Evolutionary conservation across 2,797 vertebrate species (phyloP).

Genomic region (Crotalus adamanteus): DNA sequence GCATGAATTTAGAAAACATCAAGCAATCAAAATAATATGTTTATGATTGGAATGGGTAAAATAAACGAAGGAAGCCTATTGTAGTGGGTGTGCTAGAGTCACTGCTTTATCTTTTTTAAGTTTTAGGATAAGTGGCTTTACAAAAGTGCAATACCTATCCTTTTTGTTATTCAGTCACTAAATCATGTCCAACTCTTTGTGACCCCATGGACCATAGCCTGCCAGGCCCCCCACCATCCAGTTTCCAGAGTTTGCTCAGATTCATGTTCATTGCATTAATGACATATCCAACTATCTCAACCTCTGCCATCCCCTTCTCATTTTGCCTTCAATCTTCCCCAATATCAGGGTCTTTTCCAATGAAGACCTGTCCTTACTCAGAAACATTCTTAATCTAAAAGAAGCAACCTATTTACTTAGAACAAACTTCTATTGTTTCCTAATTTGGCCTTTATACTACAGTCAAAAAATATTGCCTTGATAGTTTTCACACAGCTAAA

Average conservation of each 20-base stretch:
- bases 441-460: not conserved
- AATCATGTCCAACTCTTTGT: not conserved
- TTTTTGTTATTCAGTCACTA: not conserved
- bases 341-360: not conserved
- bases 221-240: not conserved
- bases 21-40: not conserved
- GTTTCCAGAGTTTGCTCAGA: not conserved
- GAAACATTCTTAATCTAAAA: not conserved
- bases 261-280: not conserved
- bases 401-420: not conserved
- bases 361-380: not conserved
- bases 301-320: not conserved
- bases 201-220: not conserved
- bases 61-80: too few relatives aligned
- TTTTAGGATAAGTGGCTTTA: not conserved
- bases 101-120: not conserved
- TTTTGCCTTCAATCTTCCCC: not conserved
- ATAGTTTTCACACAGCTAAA: not conserved
- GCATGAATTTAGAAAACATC: not conserved
- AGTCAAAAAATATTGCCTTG: not conserved
- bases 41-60: not conserved
- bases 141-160: not conserved
- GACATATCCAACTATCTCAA: not conserved
- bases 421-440: not conserved
- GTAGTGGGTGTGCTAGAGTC: not conserved